Evolutionary conservation across 2,888 invertebrate species (phyloP).

Genomic region (Nomada flava): DNA sequence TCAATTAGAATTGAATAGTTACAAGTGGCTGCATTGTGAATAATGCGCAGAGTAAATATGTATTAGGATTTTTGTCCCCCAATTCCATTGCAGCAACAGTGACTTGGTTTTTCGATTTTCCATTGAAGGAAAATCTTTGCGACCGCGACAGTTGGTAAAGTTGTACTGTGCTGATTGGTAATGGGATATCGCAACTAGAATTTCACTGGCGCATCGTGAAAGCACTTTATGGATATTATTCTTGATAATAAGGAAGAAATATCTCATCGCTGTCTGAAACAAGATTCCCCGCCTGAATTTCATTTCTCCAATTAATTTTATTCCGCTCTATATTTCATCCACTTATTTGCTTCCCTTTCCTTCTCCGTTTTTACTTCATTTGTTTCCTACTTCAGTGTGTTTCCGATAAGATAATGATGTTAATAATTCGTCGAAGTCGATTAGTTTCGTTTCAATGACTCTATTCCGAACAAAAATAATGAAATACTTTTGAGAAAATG

Average conservation of each 20-base stretch:
- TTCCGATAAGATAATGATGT: neutral
- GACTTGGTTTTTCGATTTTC: conserved; percentile 8
- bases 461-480: no score
- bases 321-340: neutral
- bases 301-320: conserved; percentile 11
- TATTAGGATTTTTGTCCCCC: no score
- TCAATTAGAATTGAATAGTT: no score
- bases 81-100: neutral
- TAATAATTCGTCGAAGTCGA: no score
- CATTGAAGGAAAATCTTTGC: no score
- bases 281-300: neutral
- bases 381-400: neutral
- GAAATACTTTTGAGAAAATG: no score
- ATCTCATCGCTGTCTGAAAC: neutral
- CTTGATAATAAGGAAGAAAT: neutral
- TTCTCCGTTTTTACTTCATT: neutral
- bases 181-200: neutral
- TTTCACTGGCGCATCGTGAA: neutral
- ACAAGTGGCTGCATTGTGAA: neutral
- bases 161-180: neutral
- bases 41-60: neutral
- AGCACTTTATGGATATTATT: neutral
- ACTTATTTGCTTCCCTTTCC: neutral
- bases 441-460: no score
- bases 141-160: no score